These are phyloP conservation scores for Apolygus lucorum DNA, from an alignment of 1,140 invertebrate genomes.

Conservation along the genomic window DNA sequence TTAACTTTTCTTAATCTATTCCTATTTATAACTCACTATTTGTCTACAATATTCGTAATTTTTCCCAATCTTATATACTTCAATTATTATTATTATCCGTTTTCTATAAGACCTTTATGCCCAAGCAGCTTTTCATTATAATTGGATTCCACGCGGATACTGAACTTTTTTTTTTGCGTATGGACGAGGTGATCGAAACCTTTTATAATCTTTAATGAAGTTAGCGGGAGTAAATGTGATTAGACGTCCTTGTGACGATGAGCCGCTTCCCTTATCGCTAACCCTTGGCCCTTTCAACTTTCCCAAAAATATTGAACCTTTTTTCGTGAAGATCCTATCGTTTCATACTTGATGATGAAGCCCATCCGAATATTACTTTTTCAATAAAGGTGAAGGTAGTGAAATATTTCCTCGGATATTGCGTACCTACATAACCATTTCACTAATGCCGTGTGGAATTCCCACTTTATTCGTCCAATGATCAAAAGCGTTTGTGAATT, in stretches of 20 bases:
- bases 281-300: background rate
- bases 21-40: too few species aligned
- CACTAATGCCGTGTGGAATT: too few species aligned
- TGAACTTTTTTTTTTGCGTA: background rate
- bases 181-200: background rate
- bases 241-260: background rate
- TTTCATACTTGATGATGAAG: background rate
- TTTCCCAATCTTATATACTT: too few species aligned
- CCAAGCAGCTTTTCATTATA: background rate
- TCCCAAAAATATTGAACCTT: background rate
- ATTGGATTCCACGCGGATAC: background rate
- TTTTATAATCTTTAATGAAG: background rate
- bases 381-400: background rate
- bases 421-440: too few species aligned
- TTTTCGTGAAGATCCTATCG: background rate
- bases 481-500: too few species aligned
- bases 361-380: background rate
- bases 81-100: background rate
- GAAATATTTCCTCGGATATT: too few species aligned
- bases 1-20: too few species aligned
- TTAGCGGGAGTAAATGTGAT: background rate
- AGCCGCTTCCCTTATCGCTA: background rate
- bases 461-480: too few species aligned
- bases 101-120: background rate
- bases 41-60: too few species aligned